Percentiles rank a stretch among this genome's conserved stretches.
phyloP scores from a whole-genome alignment of 2,797 vertebrate genomes.

The Notoglanidium macrostoma region DNA sequence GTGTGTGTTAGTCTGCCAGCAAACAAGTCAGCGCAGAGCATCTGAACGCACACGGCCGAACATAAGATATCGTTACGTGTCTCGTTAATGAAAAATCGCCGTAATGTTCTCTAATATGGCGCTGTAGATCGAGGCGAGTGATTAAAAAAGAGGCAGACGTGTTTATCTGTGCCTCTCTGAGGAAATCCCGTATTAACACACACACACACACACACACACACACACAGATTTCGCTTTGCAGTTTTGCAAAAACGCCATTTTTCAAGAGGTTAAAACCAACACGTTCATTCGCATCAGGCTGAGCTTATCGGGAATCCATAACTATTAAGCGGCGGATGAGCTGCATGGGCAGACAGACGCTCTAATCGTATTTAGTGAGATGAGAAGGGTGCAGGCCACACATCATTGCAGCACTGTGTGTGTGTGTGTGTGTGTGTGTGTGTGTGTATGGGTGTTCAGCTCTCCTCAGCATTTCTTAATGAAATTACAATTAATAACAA shows the following conservation, averaged over 20 bases:
- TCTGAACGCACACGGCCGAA: not conserved
- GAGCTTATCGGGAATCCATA: slow-evolving; percentile 8
- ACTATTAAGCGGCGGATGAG: slow-evolving; percentile 20
- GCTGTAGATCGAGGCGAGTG: slow-evolving; percentile 33
- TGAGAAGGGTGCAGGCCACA: not conserved
- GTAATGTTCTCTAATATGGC: slow-evolving; percentile 38
- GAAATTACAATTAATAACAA: slow-evolving; percentile 58
- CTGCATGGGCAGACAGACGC: not conserved
- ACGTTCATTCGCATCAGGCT: slow-evolving; percentile 21
- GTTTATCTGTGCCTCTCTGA: slow-evolving; percentile 23
- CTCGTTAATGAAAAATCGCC: slow-evolving; percentile 42
- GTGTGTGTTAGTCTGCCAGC: not conserved
- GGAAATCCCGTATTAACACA: not conserved
- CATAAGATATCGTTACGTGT: slow-evolving; percentile 24
- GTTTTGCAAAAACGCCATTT: no score
- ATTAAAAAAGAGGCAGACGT: slow-evolving; percentile 48
- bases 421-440: not conserved
- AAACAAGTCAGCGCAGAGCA: not conserved
- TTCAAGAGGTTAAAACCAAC: not conserved
- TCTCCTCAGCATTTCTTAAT: slow-evolving; percentile 54
- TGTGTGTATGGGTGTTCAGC: slow-evolving; percentile 40
- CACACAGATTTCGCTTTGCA: not conserved
- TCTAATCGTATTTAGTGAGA: slow-evolving; percentile 34
- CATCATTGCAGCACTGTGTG: slow-evolving; percentile 16
- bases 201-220: not conserved